Evolutionary conservation across 2,888 invertebrate species (phyloP).

Genomic region (Oscheius sp.): DNA sequence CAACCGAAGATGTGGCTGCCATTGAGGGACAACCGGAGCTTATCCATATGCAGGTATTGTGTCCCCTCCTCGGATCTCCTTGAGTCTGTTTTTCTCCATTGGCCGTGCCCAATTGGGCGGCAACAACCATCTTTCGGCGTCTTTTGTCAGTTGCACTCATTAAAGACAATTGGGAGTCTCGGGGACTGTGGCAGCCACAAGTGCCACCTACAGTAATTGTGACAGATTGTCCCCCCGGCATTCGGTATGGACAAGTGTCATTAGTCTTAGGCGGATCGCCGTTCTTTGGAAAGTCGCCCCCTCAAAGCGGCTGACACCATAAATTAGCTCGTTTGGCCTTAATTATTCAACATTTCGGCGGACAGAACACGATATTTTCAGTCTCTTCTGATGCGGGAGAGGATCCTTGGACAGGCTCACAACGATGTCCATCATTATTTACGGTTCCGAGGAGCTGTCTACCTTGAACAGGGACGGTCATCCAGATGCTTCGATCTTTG

Average conservation of each 20-base stretch:
- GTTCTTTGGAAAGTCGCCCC: constrained; percentile 8
- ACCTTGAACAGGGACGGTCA: constrained; percentile 81
- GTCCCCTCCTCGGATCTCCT: not conserved
- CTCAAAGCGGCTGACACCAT: constrained; percentile 28
- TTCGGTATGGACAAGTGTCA: not conserved
- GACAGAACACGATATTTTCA: constrained; percentile 77
- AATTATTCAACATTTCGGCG: constrained; percentile 2
- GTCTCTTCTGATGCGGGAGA: constrained; percentile 86
- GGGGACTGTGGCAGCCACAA: constrained; percentile 9
- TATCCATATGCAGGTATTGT: constrained; percentile 38
- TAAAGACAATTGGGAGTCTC: constrained; percentile 26
- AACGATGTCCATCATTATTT: constrained; percentile 84
- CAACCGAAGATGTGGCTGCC: constrained; percentile 15
- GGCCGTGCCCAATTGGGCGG: constrained; percentile 28
- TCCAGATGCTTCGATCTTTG: constrained; percentile 87
- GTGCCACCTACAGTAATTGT: not conserved
- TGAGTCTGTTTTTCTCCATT: not conserved
- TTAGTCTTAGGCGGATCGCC: not conserved
- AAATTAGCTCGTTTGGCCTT: constrained; percentile 25
- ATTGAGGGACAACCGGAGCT: constrained; percentile 31
- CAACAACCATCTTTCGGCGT: constrained; percentile 25
- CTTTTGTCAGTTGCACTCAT: constrained; percentile 23
- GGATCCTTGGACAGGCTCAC: constrained; percentile 87
- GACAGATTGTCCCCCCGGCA: constrained; percentile 6
- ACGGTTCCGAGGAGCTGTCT: constrained; percentile 91